A percentile compares a stretch with the other conserved stretches of the same genome.
Conservation (phyloP, 2,888 invertebrate genomes). For the Eilema sororculum region DNA sequence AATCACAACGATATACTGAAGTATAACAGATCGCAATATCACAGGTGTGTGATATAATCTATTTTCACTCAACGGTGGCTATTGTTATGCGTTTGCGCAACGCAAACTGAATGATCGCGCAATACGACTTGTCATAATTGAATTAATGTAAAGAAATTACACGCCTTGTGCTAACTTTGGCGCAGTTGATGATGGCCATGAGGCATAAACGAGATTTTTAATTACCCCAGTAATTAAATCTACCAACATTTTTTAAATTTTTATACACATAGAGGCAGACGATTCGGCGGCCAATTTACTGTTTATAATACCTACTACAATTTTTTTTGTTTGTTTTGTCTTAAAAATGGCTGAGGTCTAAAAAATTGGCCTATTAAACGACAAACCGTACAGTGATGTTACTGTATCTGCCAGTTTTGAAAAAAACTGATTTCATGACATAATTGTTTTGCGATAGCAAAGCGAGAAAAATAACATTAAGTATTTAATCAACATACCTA, state of each 20-base stretch:
- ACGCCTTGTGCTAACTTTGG: background rate
- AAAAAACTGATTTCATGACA: background rate
- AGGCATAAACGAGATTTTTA: slow-evolving; percentile 1
- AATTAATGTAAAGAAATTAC: slow-evolving; percentile 59
- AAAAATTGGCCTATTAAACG: no score
- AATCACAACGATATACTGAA: slow-evolving; percentile 31
- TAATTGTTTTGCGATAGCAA: background rate
- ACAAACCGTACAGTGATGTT: no score
- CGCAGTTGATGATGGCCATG: background rate
- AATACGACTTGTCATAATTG: slow-evolving; percentile 57
- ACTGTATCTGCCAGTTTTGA: background rate
- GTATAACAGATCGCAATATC: slow-evolving; percentile 41
- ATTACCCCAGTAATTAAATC: background rate
- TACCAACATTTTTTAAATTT: background rate
- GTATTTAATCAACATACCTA: background rate
- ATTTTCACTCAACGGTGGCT: slow-evolving; percentile 35
- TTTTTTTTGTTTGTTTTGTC: background rate
- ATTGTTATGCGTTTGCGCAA: slow-evolving; percentile 61
- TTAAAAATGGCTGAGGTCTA: background rate
- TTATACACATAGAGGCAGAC: background rate
- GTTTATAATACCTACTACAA: background rate
- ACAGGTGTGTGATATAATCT: slow-evolving; percentile 46
- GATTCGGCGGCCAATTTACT: no score
- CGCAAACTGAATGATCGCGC: slow-evolving; percentile 46
- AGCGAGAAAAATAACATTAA: no score